A percentile compares a stretch with the other conserved stretches of the same genome.
These are phyloP conservation scores for Halictus quadricinctus DNA, from an alignment of 2,888 invertebrate genomes.

Conservation along the genomic window DNA sequence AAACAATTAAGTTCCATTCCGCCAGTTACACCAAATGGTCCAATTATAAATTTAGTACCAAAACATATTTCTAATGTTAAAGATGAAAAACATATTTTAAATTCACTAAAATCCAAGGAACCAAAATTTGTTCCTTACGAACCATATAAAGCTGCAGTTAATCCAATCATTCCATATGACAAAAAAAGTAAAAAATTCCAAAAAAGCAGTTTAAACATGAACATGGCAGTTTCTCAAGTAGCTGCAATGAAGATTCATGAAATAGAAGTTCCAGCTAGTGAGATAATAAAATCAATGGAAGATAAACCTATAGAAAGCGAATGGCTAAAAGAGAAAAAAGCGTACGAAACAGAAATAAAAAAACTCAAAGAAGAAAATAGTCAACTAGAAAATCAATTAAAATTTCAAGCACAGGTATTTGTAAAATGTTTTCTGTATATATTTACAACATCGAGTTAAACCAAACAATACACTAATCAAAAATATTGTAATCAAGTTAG, in stretches of 20 bases:
- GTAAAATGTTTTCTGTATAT: conserved; percentile 9
- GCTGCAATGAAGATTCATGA: conserved; percentile 86
- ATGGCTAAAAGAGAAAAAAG: conserved; percentile 83
- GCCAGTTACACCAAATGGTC: conserved; percentile 84
- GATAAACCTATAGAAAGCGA: conserved; percentile 66
- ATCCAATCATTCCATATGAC: conserved; percentile 87
- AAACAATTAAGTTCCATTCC: conserved; percentile 79
- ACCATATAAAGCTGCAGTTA: conserved; percentile 93
- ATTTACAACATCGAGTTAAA: background rate
- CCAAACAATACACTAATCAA: background rate
- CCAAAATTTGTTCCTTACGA: conserved; percentile 95
- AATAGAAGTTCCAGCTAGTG: conserved; percentile 80
- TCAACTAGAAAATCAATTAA: conserved; percentile 90
- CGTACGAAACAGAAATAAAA: conserved; percentile 86
- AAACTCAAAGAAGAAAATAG: conserved; percentile 87
- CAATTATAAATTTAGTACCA: conserved; percentile 86
- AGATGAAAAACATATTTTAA: conserved; percentile 81
- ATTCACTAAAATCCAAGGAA: conserved; percentile 85
- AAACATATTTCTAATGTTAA: conserved; percentile 85
- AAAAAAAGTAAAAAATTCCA: conserved; percentile 81
- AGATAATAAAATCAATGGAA: conserved; percentile 49
- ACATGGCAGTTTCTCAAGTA: conserved; percentile 88
- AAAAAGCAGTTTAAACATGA: conserved; percentile 86
- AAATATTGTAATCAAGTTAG: background rate
- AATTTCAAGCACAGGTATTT: conserved; percentile 90